Evolutionary conservation across 1,140 invertebrate genomes (phyloP).

Genomic region (Caenorhabditis briggsae): DNA sequence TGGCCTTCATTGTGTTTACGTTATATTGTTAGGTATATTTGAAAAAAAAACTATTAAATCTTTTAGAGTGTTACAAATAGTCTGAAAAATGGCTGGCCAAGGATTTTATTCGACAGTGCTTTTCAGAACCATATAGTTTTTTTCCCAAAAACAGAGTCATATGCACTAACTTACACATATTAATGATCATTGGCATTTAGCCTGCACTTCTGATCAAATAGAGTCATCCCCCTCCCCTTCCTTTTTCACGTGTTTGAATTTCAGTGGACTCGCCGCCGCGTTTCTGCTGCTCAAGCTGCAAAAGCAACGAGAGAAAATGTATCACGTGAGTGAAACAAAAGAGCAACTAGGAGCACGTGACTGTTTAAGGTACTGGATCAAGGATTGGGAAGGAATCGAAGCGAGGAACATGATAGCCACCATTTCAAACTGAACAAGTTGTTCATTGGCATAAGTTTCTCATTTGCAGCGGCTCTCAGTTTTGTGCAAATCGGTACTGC

Average conservation of each 20-base stretch:
- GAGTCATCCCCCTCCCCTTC: background rate
- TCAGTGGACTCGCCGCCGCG: conserved; percentile 54
- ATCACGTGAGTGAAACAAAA: conserved; percentile 57
- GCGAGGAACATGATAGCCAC: conserved; percentile 54
- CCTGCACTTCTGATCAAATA: conserved; percentile 8
- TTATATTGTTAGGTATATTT: too few relatives aligned
- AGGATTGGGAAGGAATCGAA: conserved; percentile 58
- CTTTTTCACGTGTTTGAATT: conserved; percentile 40
- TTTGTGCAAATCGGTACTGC: conserved; percentile 58
- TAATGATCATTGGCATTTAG: conserved; percentile 24
- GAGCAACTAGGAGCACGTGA: background rate
- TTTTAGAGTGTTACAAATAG: too few relatives aligned
- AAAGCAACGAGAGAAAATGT: conserved; percentile 62
- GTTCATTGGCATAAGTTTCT: conserved; percentile 50
- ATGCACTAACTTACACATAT: background rate
- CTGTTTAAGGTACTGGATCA: conserved; percentile 48
- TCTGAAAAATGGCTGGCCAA: too few relatives aligned
- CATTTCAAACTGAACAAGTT: conserved; percentile 61
- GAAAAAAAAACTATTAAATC: background rate
- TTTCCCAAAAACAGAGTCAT: background rate
- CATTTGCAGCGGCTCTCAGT: conserved; percentile 37
- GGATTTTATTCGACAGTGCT: too few relatives aligned
- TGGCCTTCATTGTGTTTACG: too few relatives aligned
- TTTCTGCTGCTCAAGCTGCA: conserved; percentile 59
- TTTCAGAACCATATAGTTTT: too few relatives aligned